These are phyloP conservation scores for Cinclus cinclus DNA, from an alignment of 2,113 vertebrate species.

Conservation along the genomic window DNA sequence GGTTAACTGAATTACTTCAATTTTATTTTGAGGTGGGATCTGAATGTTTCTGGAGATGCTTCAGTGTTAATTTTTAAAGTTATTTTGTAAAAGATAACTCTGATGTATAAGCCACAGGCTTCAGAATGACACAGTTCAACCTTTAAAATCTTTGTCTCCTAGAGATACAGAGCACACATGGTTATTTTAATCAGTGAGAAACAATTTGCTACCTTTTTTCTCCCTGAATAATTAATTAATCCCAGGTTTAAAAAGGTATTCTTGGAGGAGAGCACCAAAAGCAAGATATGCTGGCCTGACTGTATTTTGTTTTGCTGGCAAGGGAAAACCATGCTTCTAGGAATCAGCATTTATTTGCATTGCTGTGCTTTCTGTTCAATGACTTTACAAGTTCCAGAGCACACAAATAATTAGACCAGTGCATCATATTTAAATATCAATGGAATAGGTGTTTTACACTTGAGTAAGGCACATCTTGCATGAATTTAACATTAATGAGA, in stretches of 20 bases:
- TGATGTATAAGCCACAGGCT: background rate
- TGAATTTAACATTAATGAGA: background rate
- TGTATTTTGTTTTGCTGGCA: background rate
- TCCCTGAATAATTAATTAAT: background rate
- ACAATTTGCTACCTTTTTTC: background rate
- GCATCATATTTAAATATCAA: background rate
- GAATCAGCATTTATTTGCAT: background rate
- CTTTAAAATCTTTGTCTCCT: background rate
- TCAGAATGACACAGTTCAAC: background rate
- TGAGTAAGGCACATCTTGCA: background rate
- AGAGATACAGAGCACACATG: background rate
- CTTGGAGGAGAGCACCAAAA: background rate
- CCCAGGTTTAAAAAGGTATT: background rate
- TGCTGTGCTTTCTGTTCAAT: background rate
- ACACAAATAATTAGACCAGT: background rate
- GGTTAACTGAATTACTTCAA: background rate
- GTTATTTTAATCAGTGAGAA: background rate
- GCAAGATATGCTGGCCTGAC: background rate
- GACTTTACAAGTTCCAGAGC: background rate
- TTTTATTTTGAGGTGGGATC: background rate
- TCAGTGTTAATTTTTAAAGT: background rate
- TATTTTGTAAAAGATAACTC: background rate
- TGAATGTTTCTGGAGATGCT: background rate
- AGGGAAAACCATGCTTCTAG: background rate
- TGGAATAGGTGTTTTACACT: background rate